Percentiles rank a stretch among this genome's conserved stretches.
Conservation (phyloP, 1,140 invertebrate genomes). For the Drosophila arizonae region DNA sequence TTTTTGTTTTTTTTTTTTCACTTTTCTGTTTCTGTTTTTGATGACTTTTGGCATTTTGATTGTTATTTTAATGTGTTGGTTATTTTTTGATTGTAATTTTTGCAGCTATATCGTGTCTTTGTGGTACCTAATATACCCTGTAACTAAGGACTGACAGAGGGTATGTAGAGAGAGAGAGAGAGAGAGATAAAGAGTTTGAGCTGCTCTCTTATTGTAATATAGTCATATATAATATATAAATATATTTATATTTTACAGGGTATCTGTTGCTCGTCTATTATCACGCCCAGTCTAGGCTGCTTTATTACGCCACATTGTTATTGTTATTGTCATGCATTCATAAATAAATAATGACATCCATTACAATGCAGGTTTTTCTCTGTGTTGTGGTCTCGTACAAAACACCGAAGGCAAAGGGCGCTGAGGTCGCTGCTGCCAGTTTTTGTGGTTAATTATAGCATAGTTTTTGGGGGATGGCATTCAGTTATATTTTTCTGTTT, state of each 20-base stretch:
- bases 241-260: background rate
- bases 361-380: conserved; percentile 62
- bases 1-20: conserved; percentile 21
- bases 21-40: conserved; percentile 46
- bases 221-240: background rate
- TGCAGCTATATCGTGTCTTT: conserved; percentile 1
- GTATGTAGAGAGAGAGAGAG: too few relatives aligned
- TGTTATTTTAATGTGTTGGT: conserved; percentile 48
- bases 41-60: conserved; percentile 66
- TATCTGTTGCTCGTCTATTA: background rate
- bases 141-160: background rate
- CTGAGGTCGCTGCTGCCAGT: conserved; percentile 29
- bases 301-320: conserved; percentile 28
- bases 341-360: conserved; percentile 74
- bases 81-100: conserved; percentile 59
- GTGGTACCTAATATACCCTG: conserved; percentile 14
- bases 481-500: conserved; percentile 1
- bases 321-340: conserved; percentile 70
- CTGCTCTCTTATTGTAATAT: background rate
- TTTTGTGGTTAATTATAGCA: conserved; percentile 55
- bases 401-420: conserved; percentile 9
- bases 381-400: conserved; percentile 23
- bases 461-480: conserved; percentile 39
- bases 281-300: background rate
- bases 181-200: too few relatives aligned